These are phyloP conservation scores for Lasioglossum calceatum DNA, from an alignment of 2,888 invertebrate genomes.

Conservation along the genomic window DNA sequence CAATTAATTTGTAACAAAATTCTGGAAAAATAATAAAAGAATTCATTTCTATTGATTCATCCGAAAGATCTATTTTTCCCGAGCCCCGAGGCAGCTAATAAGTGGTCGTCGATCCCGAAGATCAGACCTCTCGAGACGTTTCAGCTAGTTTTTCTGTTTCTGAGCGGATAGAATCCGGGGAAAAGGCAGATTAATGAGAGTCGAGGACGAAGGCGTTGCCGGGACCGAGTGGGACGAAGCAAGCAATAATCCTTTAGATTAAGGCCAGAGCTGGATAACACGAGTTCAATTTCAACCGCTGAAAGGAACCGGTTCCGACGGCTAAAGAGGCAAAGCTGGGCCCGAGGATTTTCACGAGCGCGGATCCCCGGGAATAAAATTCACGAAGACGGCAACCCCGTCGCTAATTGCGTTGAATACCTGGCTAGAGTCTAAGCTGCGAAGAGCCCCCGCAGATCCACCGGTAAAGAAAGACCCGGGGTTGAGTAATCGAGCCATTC, in stretches of 20 bases:
- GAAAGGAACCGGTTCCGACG: slow-evolving; percentile 44
- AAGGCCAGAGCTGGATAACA: slow-evolving; percentile 64
- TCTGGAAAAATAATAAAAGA: too few species aligned
- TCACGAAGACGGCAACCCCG: slow-evolving; percentile 18
- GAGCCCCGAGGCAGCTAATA: not conserved
- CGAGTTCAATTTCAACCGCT: slow-evolving; percentile 62
- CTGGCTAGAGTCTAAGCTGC: not conserved
- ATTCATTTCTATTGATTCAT: too few species aligned
- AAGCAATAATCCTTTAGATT: slow-evolving; percentile 70
- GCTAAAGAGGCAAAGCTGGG: slow-evolving; percentile 15
- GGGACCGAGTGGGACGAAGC: slow-evolving; percentile 22
- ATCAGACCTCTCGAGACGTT: not conserved
- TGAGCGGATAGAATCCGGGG: not conserved
- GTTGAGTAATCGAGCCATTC: not conserved
- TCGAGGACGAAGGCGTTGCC: slow-evolving; percentile 12
- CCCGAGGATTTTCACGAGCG: slow-evolving; percentile 25
- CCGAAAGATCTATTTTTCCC: too few species aligned
- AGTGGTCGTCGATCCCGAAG: not conserved
- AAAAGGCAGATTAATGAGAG: not conserved
- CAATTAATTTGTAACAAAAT: too few species aligned
- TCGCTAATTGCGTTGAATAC: slow-evolving; percentile 52
- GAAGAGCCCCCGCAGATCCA: not conserved
- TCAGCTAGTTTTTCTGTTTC: not conserved
- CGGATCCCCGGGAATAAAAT: slow-evolving; percentile 18
- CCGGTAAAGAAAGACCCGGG: slow-evolving; percentile 9